These are phyloP conservation scores for Metopolophium dirhodum DNA, from an alignment of 1,140 invertebrate species.

Conservation along the genomic window DNA sequence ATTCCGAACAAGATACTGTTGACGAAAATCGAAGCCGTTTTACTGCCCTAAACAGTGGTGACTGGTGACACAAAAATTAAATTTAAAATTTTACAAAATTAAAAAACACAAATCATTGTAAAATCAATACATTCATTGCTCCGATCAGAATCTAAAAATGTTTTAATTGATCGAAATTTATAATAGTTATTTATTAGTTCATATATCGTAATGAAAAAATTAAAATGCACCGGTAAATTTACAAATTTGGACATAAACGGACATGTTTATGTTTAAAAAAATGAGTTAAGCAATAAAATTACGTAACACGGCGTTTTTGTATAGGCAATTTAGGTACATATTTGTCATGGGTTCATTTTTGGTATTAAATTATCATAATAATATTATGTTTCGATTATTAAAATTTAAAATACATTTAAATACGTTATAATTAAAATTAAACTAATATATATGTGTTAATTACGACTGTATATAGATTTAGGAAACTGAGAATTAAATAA, in stretches of 20 bases:
- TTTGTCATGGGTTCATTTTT: neutral
- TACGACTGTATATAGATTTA: neutral
- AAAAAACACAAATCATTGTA: too few species aligned
- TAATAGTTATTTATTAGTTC: neutral
- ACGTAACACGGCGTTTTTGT: neutral
- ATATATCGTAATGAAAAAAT: neutral
- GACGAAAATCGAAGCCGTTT: too few species aligned
- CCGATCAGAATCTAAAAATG: too few species aligned
- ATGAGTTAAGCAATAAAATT: neutral
- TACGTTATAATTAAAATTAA: neutral
- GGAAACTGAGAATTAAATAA: neutral
- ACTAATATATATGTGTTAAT: neutral
- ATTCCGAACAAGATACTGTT: too few species aligned
- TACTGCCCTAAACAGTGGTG: too few species aligned
- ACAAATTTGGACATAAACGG: neutral
- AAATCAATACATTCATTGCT: too few species aligned
- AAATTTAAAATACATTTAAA: neutral
- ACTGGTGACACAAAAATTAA: too few species aligned
- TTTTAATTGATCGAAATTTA: too few species aligned
- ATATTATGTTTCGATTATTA: neutral
- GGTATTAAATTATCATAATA: neutral
- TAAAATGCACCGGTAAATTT: neutral
- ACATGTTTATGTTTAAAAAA: neutral
- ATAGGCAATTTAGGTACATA: slow-evolving; percentile 3
- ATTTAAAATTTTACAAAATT: too few species aligned